Evolutionary conservation across 2,797 vertebrate species (phyloP).

Genomic region (Cryptoblepharus egeriae): DNA sequence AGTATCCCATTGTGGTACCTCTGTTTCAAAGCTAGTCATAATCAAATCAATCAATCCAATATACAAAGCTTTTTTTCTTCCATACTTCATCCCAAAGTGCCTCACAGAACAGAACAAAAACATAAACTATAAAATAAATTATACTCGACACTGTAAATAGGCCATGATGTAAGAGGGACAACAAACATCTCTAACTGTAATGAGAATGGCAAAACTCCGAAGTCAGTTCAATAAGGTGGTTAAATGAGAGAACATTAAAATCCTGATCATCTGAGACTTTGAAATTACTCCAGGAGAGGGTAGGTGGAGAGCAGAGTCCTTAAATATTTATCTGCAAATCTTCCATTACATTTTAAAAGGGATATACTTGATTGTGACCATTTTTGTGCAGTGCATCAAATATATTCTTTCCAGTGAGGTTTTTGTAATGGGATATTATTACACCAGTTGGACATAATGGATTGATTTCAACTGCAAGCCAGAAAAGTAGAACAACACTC

Average conservation of each 20-base stretch:
- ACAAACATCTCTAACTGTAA: neutral
- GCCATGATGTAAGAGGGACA: neutral
- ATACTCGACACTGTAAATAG: neutral
- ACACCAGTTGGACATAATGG: neutral
- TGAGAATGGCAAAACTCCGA: slow-evolving; percentile 13
- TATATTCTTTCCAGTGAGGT: neutral
- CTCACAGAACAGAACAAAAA: slow-evolving; percentile 47
- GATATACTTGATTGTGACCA: neutral
- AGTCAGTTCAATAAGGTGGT: neutral
- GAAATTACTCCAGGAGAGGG: neutral
- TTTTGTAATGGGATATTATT: neutral
- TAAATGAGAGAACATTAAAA: slow-evolving; percentile 22
- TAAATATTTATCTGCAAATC: neutral
- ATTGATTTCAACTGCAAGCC: neutral
- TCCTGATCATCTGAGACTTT: neutral
- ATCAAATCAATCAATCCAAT: slow-evolving; percentile 23
- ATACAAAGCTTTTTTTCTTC: slow-evolving; percentile 33
- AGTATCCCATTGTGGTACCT: slow-evolving; percentile 22
- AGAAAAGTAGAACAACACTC: neutral
- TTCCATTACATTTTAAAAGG: neutral
- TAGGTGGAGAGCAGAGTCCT: slow-evolving; percentile 6
- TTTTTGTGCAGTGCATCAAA: neutral
- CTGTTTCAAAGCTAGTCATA: slow-evolving; percentile 6
- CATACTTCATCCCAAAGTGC: slow-evolving; percentile 22
- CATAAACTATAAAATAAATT: slow-evolving; percentile 13